A percentile compares a stretch with the other conserved stretches of the same genome.
Evolutionary conservation across 2,888 invertebrate species (phyloP).

Genomic region (Dromius quadrimaculatus): DNA sequence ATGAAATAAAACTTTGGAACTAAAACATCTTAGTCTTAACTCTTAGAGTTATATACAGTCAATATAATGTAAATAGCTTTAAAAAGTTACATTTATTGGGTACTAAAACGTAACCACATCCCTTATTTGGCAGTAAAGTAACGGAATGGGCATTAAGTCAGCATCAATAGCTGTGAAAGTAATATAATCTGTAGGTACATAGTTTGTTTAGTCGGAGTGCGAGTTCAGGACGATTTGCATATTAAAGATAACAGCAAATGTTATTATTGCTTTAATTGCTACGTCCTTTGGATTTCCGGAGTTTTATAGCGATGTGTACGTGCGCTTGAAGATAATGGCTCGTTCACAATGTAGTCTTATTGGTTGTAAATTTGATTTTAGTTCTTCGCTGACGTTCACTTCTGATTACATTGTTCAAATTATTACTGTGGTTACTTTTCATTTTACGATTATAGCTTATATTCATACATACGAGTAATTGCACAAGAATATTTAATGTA

Average conservation of each 20-base stretch:
- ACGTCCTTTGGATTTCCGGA: conserved; percentile 31
- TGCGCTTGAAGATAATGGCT: conserved; percentile 12
- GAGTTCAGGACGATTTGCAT: conserved; percentile 23
- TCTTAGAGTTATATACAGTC: no score
- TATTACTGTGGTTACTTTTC: conserved; percentile 21
- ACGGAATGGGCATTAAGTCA: conserved; percentile 19
- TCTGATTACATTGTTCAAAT: conserved; percentile 27
- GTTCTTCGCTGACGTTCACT: conserved; percentile 28
- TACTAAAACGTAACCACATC: neutral
- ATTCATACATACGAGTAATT: no score
- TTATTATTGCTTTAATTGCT: conserved; percentile 38
- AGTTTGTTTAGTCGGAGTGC: conserved; percentile 6
- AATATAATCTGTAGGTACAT: conserved; percentile 17
- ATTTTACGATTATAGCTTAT: conserved; percentile 21
- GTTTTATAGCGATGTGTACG: conserved; percentile 21
- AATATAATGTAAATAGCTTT: no score
- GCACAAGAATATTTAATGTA: no score
- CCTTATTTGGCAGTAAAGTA: conserved; percentile 6
- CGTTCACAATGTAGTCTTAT: conserved; percentile 36
- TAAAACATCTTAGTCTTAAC: no score
- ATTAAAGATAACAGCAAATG: conserved; percentile 37
- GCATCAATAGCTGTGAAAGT: neutral
- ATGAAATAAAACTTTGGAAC: no score
- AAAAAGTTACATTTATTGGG: neutral
- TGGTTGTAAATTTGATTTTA: conserved; percentile 37